Evolutionary conservation across 2,113 vertebrate genomes (phyloP).

Genomic region (Caloenas nicobarica): DNA sequence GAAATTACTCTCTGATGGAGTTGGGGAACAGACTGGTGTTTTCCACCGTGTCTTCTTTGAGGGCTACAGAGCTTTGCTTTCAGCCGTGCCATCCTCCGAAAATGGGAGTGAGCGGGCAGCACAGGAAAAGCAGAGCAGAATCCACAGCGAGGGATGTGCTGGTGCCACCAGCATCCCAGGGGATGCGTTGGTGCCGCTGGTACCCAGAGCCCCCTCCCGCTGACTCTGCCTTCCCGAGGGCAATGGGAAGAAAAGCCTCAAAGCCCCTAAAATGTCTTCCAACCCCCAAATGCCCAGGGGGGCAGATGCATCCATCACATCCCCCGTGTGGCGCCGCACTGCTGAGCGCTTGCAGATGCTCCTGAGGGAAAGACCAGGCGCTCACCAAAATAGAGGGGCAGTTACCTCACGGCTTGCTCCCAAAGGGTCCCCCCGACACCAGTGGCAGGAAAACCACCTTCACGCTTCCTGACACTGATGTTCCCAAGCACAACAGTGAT

Average conservation of each 20-base stretch:
- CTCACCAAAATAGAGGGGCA: accelerated
- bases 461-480: accelerated
- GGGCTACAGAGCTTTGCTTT: background rate
- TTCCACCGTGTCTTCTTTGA: background rate
- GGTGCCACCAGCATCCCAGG: accelerated
- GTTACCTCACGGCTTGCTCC: background rate
- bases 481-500: background rate
- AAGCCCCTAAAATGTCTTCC: background rate
- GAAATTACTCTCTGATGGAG: background rate
- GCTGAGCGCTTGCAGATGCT: accelerated
- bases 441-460: background rate
- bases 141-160: background rate
- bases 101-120: background rate
- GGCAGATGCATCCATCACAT: accelerated
- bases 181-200: background rate
- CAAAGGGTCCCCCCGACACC: background rate
- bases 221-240: background rate
- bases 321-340: accelerated
- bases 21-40: background rate
- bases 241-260: background rate
- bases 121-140: background rate
- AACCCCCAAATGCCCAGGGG: accelerated
- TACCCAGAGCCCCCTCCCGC: accelerated
- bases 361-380: background rate
- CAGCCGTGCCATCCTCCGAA: background rate